Conservation (phyloP, 2,113 vertebrate species). For the Zapornia atra region DNA sequence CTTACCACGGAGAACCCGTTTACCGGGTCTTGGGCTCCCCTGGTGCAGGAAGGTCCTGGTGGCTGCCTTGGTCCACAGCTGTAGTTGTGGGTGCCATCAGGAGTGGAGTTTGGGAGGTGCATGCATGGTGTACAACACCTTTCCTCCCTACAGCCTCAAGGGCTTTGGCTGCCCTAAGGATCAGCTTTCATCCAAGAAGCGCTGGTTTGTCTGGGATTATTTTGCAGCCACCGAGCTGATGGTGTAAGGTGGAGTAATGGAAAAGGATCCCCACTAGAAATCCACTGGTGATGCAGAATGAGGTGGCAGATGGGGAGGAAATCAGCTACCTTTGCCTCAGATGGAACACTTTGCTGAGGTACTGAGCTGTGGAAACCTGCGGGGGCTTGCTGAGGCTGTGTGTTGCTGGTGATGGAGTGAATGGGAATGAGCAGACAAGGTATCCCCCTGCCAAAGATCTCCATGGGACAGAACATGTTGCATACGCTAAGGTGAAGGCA, state of each 20-base stretch:
- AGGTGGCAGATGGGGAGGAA: not conserved
- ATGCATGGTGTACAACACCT: not conserved
- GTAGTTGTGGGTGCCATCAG: not conserved
- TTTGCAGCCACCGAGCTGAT: not conserved
- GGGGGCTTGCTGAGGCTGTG: not conserved
- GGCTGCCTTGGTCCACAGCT: not conserved
- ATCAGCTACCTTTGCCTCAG: not conserved
- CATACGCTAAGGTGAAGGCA: rapidly evolving
- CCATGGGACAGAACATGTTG: not conserved
- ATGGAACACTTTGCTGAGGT: not conserved
- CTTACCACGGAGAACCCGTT: not conserved
- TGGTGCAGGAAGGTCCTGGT: not conserved
- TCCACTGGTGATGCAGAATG: not conserved
- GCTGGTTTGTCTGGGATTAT: not conserved
- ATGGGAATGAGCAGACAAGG: not conserved
- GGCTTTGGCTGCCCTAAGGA: not conserved
- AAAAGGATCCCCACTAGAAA: not conserved
- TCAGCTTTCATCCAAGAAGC: not conserved
- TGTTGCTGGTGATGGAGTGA: not conserved
- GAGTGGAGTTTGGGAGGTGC: not conserved
- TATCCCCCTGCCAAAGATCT: not conserved
- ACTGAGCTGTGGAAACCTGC: not conserved
- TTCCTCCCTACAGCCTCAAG: not conserved
- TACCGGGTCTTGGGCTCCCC: not conserved
- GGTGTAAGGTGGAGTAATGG: not conserved